Evolutionary conservation across 2,888 invertebrate species (phyloP), one percentile per base, ranked within the genome.

Genomic region (Steinernema carpocapsae): DNA sequence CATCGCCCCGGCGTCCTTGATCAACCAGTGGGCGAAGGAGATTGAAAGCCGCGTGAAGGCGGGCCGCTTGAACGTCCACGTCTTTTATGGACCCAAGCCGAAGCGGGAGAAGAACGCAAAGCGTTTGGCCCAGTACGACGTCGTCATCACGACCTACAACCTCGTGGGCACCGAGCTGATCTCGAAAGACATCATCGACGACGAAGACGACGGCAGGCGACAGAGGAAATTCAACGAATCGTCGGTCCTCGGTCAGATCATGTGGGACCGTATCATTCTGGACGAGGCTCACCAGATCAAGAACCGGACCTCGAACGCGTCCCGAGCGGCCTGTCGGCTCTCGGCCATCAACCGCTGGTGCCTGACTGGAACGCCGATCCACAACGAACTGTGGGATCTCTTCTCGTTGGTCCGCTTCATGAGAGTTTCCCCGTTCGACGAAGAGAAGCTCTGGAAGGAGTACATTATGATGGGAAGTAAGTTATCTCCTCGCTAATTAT

Each of bases 201-300:
- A 70, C 24, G 72, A 77, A 17, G 48, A 72, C 6, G 64, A 70
- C 0, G 74, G 32, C 29, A 71, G 46, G 71, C 46, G 74, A n/a
- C 12, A n/a, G 46, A 32, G 72, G 32, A 51, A 24, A 12, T 72
- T 73, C 37, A 72, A 72, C 45, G 37, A 45, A 7, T 46, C 70
- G n/a, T 83, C 82, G 0, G 76, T 78, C 24, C 78, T 87, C 70
- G 91, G 91, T 87, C 90, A 91, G 56, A 90, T 97, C 2, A 90
- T 90, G 12, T 97, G 96, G 95, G 91, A 92, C 0, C 91, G 97
- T 71, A 91, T 95, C 1, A 92, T 97, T 76, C 90, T 97, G 26
- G 97, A 97, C 89, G 97, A 97, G 89, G 97, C 94, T 0, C 97
- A 97, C 88, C 91, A 92, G 51, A 93, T 97, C 10, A 92, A 95